Conservation (phyloP, 1,140 invertebrate genomes). For the Lasaia peninsularis region DNA sequence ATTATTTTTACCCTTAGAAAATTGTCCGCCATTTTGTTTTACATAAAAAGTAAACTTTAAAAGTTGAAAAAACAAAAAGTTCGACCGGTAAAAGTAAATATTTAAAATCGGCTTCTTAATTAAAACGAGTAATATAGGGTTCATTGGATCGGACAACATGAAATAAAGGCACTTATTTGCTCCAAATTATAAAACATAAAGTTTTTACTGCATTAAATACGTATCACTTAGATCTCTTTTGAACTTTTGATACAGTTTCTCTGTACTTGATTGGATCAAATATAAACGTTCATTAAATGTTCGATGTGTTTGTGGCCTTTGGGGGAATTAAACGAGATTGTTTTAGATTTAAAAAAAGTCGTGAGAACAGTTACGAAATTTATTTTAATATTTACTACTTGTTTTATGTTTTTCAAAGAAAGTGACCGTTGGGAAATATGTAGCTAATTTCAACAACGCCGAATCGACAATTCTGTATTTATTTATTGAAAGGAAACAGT, state of each 20-base stretch:
- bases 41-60: too few relatives aligned
- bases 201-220: neutral
- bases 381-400: too few relatives aligned
- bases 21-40: too few relatives aligned
- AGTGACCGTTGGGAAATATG: too few relatives aligned
- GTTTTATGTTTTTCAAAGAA: too few relatives aligned
- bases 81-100: neutral
- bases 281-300: neutral
- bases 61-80: neutral
- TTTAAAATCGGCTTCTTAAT: neutral
- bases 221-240: neutral
- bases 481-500: too few relatives aligned
- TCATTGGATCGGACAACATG: neutral
- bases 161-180: conserved; percentile 1
- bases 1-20: too few relatives aligned
- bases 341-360: too few relatives aligned
- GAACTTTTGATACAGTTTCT: conserved; percentile 7
- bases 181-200: conserved; percentile 4
- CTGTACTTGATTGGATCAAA: neutral
- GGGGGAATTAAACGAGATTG: neutral
- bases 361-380: too few relatives aligned
- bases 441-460: too few relatives aligned
- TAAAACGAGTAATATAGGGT: neutral
- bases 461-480: too few relatives aligned
- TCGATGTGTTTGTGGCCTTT: neutral